phyloP scores from a whole-genome alignment of 2,888 invertebrate species.

The Trypoxylon attenuatum region DNA sequence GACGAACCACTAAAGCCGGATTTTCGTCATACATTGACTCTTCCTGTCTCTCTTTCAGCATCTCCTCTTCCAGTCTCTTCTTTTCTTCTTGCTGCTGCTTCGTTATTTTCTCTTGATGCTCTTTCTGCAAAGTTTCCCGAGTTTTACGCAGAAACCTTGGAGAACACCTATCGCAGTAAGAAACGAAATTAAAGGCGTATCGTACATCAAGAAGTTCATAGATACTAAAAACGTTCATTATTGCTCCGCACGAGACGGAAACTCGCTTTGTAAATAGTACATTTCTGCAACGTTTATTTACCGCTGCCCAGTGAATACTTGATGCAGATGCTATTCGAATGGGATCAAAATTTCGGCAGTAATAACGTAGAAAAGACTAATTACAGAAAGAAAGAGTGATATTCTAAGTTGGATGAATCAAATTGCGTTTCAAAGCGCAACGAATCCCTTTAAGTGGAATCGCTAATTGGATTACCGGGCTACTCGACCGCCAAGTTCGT shows the following conservation, averaged over 20 bases:
- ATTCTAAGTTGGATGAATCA: conserved; percentile 25
- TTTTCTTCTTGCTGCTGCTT: conserved; percentile 66
- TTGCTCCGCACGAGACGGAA: too few species aligned
- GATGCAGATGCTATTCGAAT: too few species aligned
- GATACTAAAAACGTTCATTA: too few species aligned
- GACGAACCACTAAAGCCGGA: conserved; percentile 63
- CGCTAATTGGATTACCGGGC: conserved; percentile 56
- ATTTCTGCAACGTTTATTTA: too few species aligned
- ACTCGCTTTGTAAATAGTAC: too few species aligned
- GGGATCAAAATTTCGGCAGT: too few species aligned
- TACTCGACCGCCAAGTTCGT: conserved; percentile 22
- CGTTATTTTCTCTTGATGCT: conserved; percentile 68
- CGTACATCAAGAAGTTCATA: too few species aligned
- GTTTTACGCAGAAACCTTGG: conserved; percentile 80
- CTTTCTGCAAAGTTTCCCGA: conserved; percentile 68
- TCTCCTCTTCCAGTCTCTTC: conserved; percentile 49
- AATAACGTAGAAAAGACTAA: too few species aligned
- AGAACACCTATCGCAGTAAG: conserved; percentile 75
- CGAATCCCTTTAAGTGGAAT: conserved; percentile 41
- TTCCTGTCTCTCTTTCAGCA: conserved; percentile 47
- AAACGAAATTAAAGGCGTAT: too few species aligned
- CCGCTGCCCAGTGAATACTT: too few species aligned
- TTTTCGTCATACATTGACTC: conserved; percentile 68
- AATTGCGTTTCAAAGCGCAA: conserved; percentile 42
- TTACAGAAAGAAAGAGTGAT: too few species aligned